Base-by-base conservation (phyloP, 2,888 invertebrate genomes). In the Odontomyia ornata region DNA sequence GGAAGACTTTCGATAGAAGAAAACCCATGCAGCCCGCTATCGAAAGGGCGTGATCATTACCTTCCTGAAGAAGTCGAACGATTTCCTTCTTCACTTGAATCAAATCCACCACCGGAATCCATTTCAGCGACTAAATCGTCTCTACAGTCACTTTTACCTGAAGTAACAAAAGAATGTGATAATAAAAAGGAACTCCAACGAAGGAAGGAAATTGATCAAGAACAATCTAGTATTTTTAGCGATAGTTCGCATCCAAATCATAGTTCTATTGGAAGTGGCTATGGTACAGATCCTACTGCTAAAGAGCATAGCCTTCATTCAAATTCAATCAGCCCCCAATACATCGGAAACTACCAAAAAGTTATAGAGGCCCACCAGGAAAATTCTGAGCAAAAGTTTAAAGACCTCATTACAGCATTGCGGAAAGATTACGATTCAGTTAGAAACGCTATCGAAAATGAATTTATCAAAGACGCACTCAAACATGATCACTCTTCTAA, bases 371-470 rank as follows among this genome's bases (percentile, higher is more conserved):
- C 75, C 9, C 73, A 77, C 21, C 67, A 76, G 21, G 57, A 52
- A n/a, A 57, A 73, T 60, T 36, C 76, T 23, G 75, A 79, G 3
- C 36, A 46, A 23, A 79, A 79, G 52, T 79, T 77, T 28, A 79
- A 84, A 75, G 82, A 82, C 36, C 82, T 85, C 23, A 83, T 85
- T 4, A 83, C 83, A 7, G 85, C 84, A 0, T 78, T 85, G 0
- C 80, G 83, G 4, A 84, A 84, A 52, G 84, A 84, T 46, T 83
- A 81, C 36, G 78, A 72, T 15, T n/a, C 76, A 0, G 75, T 75
- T 1, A 76, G 75, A 18, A 46, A 72, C 36, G 36, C 56, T 7
- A 75, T 76, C 23, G 76, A 69, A 43, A 60, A 69, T 25, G 76
- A 76, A 25, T 25, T 69, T 15, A 47, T 30, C 15, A 30, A 71